These are phyloP conservation scores for Lontra canadensis DNA, from an alignment of 2,113 vertebrate species.

Conservation along the genomic window DNA sequence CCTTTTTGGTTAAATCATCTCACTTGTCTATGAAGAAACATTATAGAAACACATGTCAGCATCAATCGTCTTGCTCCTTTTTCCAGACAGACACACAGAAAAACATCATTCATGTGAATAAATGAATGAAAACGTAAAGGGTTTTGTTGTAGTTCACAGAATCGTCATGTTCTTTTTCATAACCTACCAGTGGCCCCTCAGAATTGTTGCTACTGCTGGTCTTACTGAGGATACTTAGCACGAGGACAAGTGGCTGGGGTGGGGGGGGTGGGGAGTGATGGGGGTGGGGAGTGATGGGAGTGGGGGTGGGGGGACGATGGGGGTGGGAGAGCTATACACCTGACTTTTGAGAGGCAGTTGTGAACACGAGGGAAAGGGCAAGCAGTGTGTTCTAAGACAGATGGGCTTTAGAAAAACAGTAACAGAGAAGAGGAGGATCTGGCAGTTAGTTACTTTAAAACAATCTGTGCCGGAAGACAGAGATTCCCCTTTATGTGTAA, in stretches of 20 bases:
- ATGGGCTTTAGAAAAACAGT: neutral
- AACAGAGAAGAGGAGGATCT: neutral
- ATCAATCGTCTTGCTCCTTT: neutral
- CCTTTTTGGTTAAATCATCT: neutral
- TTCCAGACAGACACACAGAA: neutral
- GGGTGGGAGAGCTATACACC: accelerated
- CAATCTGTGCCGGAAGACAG: neutral
- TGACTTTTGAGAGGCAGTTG: neutral
- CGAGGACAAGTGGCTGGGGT: too few species aligned
- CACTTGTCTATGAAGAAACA: neutral
- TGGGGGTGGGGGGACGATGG: neutral
- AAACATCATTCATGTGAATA: neutral
- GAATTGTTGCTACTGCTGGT: neutral
- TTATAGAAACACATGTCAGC: neutral
- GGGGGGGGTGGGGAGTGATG: too few species aligned
- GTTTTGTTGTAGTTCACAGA: neutral
- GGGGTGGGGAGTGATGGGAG: too few species aligned
- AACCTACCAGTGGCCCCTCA: neutral
- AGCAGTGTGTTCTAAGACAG: neutral
- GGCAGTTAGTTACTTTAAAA: neutral
- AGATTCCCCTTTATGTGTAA: neutral
- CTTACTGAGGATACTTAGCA: neutral
- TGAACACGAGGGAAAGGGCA: neutral
- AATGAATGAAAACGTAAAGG: neutral
- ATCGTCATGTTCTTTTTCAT: neutral